These are phyloP conservation scores for Leptopilina boulardi DNA, from an alignment of 1,140 invertebrate genomes.

Conservation along the genomic window DNA sequence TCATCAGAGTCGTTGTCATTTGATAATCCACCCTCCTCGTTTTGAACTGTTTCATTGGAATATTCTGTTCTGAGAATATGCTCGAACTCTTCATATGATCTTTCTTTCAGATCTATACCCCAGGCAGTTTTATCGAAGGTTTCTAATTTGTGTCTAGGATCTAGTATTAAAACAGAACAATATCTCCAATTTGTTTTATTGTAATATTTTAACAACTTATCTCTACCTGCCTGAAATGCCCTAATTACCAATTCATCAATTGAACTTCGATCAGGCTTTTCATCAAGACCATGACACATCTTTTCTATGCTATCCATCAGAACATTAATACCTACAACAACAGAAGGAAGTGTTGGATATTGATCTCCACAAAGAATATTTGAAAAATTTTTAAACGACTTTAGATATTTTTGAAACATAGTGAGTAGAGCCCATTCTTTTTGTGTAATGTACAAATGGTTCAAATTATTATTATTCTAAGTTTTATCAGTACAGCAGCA, in stretches of 20 bases:
- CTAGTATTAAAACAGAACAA: constrained; percentile 41
- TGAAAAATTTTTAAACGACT: neutral
- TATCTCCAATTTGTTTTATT: constrained; percentile 48
- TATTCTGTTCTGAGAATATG: constrained; percentile 36
- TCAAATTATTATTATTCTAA: too few relatives aligned
- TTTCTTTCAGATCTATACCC: constrained; percentile 36
- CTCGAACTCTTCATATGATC: constrained; percentile 36
- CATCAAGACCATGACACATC: neutral
- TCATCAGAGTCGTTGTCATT: too few relatives aligned
- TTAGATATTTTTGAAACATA: neutral
- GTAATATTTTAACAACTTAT: constrained; percentile 43
- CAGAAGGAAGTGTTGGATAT: neutral
- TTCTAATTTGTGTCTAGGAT: constrained; percentile 44
- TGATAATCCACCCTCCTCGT: too few relatives aligned
- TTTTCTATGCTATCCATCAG: constrained; percentile 26
- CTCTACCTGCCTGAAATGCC: constrained; percentile 28
- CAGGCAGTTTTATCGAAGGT: constrained; percentile 36
- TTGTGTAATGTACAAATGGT: too few relatives aligned
- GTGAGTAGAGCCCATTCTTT: too few relatives aligned
- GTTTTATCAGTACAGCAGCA: too few relatives aligned
- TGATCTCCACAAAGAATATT: neutral
- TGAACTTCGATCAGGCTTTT: neutral
- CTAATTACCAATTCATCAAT: constrained; percentile 2
- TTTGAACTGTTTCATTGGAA: neutral
- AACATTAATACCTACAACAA: constrained; percentile 16